Conservation (phyloP, 2,113 vertebrate genomes). For the Cottus gobio region DNA sequence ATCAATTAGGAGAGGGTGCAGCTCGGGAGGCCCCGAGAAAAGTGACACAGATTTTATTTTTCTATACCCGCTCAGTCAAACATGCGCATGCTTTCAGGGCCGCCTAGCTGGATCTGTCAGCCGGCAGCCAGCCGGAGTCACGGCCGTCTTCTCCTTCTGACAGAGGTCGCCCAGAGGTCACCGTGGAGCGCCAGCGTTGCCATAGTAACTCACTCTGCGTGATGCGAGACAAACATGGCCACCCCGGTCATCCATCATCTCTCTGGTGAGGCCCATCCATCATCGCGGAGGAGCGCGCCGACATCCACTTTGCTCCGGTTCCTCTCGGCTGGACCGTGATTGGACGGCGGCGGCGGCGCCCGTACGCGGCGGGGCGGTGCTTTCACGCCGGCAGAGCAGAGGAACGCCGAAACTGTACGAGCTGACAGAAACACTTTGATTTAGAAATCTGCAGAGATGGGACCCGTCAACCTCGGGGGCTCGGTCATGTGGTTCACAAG, state of each 20-base stretch:
- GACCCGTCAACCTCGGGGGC: conserved; percentile 51
- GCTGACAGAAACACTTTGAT: conserved; percentile 70
- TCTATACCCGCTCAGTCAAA: neutral
- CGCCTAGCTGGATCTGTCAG: conserved; percentile 18
- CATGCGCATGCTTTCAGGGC: neutral
- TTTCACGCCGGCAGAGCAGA: conserved; percentile 59
- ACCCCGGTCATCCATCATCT: conserved; percentile 77
- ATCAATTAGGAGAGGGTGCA: conserved; percentile 48
- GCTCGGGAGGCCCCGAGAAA: conserved; percentile 20
- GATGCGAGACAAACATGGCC: conserved; percentile 74
- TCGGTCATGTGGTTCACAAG: conserved; percentile 3
- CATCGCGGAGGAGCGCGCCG: conserved; percentile 58
- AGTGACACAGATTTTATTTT: conserved; percentile 20
- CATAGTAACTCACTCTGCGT: conserved; percentile 62
- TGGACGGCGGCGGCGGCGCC: conserved; percentile 36
- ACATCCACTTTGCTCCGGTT: conserved; percentile 76
- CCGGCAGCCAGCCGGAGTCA: conserved; percentile 33
- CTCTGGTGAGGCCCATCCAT: conserved; percentile 78
- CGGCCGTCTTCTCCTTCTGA: conserved; percentile 41
- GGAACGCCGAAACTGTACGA: conserved; percentile 50
- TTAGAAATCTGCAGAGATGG: conserved; percentile 54
- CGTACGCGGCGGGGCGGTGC: conserved; percentile 13
- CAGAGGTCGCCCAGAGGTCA: conserved; percentile 61
- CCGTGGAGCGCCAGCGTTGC: conserved; percentile 44
- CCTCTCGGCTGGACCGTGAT: conserved; percentile 75